Percentiles rank a stretch among this genome's conserved stretches.
Evolutionary conservation across 2,888 invertebrate species (phyloP).

Genomic region (Lithophane socia): DNA sequence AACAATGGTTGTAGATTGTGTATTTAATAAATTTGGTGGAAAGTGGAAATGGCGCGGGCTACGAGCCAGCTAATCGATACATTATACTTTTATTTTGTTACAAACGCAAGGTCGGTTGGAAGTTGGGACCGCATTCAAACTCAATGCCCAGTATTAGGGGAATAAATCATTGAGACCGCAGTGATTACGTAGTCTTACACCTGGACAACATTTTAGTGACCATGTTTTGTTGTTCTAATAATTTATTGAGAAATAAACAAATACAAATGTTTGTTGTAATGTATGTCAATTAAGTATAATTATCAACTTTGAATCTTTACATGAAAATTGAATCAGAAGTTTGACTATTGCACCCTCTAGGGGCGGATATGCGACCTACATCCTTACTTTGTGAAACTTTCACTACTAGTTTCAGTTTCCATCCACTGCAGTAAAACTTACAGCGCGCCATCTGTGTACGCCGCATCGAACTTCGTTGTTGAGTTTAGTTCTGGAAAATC

Average conservation of each 20-base stretch:
- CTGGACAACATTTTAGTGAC: background rate
- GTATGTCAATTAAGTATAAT: background rate
- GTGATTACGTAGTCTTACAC: constrained; percentile 14
- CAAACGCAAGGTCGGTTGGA: constrained; percentile 69
- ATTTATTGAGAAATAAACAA: constrained; percentile 7
- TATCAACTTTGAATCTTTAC: background rate
- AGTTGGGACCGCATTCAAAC: constrained; percentile 60
- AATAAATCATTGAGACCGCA: constrained; percentile 30
- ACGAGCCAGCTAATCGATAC: constrained; percentile 76
- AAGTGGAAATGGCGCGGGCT: constrained; percentile 71
- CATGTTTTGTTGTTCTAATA: background rate
- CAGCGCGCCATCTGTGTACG: constrained; percentile 57
- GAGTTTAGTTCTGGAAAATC: constrained; percentile 35
- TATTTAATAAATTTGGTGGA: constrained; percentile 68
- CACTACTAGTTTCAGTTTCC: constrained; percentile 13
- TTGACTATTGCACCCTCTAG: constrained; percentile 59
- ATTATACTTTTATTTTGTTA: constrained; percentile 70
- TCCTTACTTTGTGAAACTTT: constrained; percentile 1
- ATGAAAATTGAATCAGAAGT: background rate
- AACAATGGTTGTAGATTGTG: constrained; percentile 50
- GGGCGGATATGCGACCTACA: constrained; percentile 11
- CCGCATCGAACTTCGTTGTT: constrained; percentile 29
- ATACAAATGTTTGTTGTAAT: constrained; percentile 2
- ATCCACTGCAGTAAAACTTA: background rate
- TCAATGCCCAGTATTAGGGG: constrained; percentile 41